A percentile compares a stretch with the other conserved stretches of the same genome.
phyloP scores from a whole-genome alignment of 2,888 invertebrate species.

The Eucriotettix oculatus region DNA sequence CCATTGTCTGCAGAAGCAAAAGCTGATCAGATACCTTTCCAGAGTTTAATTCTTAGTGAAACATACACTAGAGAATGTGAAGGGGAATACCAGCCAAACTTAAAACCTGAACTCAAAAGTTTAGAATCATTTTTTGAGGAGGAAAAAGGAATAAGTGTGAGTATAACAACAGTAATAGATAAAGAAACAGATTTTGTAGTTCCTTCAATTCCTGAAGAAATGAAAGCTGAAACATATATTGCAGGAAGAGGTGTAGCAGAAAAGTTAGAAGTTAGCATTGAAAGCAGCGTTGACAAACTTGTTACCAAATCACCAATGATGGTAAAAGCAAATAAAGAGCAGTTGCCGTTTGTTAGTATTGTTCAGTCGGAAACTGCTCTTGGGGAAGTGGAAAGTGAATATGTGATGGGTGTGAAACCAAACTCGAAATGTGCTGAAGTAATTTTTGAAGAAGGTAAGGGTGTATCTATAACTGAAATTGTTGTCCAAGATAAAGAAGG shows the following conservation, averaged over 20 bases:
- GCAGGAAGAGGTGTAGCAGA: slow-evolving; percentile 33
- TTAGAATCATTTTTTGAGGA: slow-evolving; percentile 27
- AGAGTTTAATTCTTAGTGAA: slow-evolving; percentile 39
- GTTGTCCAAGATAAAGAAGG: slow-evolving; percentile 29
- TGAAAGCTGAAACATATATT: slow-evolving; percentile 29
- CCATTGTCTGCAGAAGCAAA: slow-evolving; percentile 26
- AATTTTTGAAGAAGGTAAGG: slow-evolving; percentile 24
- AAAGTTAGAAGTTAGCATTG: slow-evolving; percentile 30
- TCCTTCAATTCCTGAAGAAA: slow-evolving; percentile 25
- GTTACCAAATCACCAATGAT: slow-evolving; percentile 32
- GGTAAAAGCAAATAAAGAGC: slow-evolving; percentile 26
- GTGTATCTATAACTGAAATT: slow-evolving; percentile 28
- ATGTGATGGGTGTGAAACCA: slow-evolving; percentile 24
- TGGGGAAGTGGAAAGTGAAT: slow-evolving; percentile 24
- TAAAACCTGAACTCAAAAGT: slow-evolving; percentile 29
- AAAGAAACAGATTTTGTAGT: slow-evolving; percentile 19
- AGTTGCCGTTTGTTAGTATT: slow-evolving; percentile 35
- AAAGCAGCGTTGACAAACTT: slow-evolving; percentile 26
- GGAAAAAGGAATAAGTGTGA: slow-evolving; percentile 18
- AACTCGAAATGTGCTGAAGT: slow-evolving; percentile 26
- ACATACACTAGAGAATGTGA: slow-evolving; percentile 41
- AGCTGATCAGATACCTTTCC: slow-evolving; percentile 31
- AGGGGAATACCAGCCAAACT: slow-evolving; percentile 24
- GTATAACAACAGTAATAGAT: slow-evolving; percentile 20
- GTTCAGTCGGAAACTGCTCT: slow-evolving; percentile 27